Base-by-base conservation (phyloP, 2,113 vertebrate species). In the Lophotis ruficrista region DNA sequence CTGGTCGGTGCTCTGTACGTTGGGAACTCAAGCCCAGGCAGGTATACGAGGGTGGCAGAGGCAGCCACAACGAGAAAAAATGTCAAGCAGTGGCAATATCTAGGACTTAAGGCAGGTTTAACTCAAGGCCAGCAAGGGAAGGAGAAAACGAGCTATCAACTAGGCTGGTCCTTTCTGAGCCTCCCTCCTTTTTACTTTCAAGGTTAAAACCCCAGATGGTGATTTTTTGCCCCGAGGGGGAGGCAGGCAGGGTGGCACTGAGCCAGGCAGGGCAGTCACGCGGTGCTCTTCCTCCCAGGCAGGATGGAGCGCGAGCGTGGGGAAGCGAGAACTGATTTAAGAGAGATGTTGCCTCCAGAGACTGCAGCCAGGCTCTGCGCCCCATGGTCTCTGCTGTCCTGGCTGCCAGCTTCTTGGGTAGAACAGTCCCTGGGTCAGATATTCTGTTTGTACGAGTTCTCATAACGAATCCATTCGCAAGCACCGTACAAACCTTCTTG, bases 401-500 rank as follows among this genome's bases (percentile, higher is more conserved):
- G 41, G 45, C 57, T 81, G 64, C n/a, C 65, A 72, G 41, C 60
- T 57, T 57, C 78, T 51, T 2, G 4, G 14, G 31, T 13, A 51
- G 54, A 72, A 72, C 19, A 17, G 35, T 25, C 22, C 17, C 80
- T 43, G 27, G 12, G 22, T 43, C 43, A 54, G 19, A 43, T 18
- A 54, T 8, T 57, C 68, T 51, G 43, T 43, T 60, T 38, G 33
- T 19, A 23, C 2, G 8, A 4, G 4, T 50, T 19, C 72, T 38
- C 31, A 5, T 18, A 50, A 38, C 3, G 1, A 82, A 84, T 76
- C 41, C 51, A 72, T 60, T 21, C 8, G 50, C 1, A 3, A 61
- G 56, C 12, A 41, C 38, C 22, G 12, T 47, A 96, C 91, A 31
- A 62, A 99, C 99, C 99, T 99, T 99, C 84, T 48, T 98, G 66